These are phyloP conservation scores for Glossophaga mutica DNA, from an alignment of 2,797 vertebrate species.

Conservation along the genomic window DNA sequence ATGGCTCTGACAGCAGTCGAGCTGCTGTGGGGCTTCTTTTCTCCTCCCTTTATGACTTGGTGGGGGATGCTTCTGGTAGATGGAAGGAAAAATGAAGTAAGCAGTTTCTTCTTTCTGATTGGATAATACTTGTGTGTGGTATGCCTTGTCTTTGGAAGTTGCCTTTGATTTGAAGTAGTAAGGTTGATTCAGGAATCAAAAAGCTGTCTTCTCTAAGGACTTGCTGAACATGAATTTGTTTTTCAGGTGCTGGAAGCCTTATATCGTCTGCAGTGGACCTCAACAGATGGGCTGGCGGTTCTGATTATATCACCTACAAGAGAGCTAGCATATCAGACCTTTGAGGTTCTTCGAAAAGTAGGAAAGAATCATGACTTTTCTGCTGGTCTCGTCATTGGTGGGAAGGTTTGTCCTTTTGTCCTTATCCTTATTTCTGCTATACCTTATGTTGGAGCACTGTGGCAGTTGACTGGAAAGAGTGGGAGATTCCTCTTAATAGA, in stretches of 20 bases:
- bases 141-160: neutral
- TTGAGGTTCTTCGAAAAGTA: conserved; percentile 93
- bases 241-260: conserved; percentile 91
- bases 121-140: neutral
- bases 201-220: neutral
- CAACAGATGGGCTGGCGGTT: conserved; percentile 92
- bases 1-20: neutral
- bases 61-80: neutral
- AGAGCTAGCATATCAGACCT: conserved; percentile 97
- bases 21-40: neutral
- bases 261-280: conserved; percentile 93
- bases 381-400: conserved; percentile 96
- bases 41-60: neutral
- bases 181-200: neutral
- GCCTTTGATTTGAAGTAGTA: neutral
- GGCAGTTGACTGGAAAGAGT: neutral
- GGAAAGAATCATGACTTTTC: conserved; percentile 98
- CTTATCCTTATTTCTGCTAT: neutral
- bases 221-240: conserved; percentile 28
- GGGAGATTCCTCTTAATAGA: neutral
- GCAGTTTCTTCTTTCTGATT: neutral
- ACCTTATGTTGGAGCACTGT: neutral
- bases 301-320: conserved; percentile 96
- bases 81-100: neutral
- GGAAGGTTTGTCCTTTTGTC: conserved; percentile 85